phyloP scores from a whole-genome alignment of 2,113 vertebrate genomes.

The Oreotrochilus melanogaster region DNA sequence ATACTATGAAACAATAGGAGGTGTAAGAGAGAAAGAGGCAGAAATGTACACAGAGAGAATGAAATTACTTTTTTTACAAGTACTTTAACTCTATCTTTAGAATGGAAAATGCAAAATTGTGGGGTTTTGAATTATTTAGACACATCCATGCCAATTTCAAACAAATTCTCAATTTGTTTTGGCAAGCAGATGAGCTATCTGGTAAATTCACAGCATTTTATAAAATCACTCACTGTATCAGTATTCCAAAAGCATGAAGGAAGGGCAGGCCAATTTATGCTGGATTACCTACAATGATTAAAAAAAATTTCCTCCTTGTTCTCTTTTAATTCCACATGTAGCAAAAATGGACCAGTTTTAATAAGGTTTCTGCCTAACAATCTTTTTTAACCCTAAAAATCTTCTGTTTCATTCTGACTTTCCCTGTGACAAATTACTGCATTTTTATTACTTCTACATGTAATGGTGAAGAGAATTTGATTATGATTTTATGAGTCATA shows the following conservation, averaged over 20 bases:
- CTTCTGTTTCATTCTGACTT: neutral
- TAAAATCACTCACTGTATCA: neutral
- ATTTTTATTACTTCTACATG: slow-evolving; percentile 32
- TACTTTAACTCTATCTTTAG: neutral
- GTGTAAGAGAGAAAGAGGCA: neutral
- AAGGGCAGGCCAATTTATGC: neutral
- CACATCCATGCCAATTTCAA: neutral
- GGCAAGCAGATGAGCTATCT: neutral
- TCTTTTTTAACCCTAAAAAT: slow-evolving; percentile 29
- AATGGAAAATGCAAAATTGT: neutral
- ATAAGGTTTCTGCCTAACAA: slow-evolving; percentile 5
- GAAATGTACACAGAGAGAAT: neutral
- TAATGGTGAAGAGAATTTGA: slow-evolving; percentile 1
- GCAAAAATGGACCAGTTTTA: neutral
- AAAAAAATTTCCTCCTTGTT: neutral
- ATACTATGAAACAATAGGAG: neutral
- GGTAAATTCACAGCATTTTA: neutral
- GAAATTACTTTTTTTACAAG: neutral
- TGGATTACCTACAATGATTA: neutral
- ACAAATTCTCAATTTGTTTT: neutral
- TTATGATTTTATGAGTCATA: slow-evolving; percentile 26
- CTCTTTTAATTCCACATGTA: neutral
- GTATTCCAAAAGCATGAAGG: slow-evolving; percentile 7
- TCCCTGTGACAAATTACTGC: slow-evolving; percentile 25
- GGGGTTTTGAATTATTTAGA: neutral